Conservation (phyloP, 2,113 vertebrate genomes). For the Marmota monax region DNA sequence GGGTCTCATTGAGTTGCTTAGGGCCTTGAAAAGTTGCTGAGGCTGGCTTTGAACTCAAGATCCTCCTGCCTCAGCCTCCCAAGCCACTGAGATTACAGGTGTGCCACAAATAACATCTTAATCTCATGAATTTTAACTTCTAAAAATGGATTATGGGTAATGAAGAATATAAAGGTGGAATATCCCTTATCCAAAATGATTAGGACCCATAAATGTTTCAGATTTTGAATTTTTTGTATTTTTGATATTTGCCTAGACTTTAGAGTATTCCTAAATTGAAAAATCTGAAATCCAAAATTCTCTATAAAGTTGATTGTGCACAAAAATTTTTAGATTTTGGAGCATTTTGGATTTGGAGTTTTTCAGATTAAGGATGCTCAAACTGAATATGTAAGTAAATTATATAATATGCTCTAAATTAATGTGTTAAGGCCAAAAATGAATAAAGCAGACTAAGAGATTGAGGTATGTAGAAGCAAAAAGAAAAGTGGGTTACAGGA, state of each 20-base stretch:
- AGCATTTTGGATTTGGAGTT: not conserved
- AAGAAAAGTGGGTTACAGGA: not conserved
- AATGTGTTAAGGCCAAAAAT: not conserved
- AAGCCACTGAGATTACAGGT: too few relatives aligned
- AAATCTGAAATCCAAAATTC: not conserved
- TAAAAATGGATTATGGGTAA: not conserved
- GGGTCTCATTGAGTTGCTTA: too few relatives aligned
- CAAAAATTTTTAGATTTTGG: not conserved
- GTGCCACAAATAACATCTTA: not conserved
- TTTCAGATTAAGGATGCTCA: not conserved
- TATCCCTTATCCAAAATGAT: not conserved
- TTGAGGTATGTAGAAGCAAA: not conserved
- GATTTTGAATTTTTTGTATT: not conserved
- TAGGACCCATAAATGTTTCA: not conserved
- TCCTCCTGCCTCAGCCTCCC: too few relatives aligned
- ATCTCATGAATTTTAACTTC: slow-evolving; percentile 25
- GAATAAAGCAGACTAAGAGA: not conserved
- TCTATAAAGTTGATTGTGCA: not conserved
- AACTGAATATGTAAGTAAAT: not conserved
- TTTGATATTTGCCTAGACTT: not conserved
- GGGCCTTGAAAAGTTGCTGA: too few relatives aligned
- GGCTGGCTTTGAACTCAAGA: too few relatives aligned
- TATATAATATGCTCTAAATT: not conserved
- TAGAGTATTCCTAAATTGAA: not conserved
- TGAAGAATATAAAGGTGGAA: not conserved